A percentile compares a stretch with the other conserved stretches of the same genome.
Conservation (phyloP, 2,113 vertebrate species). For the Gracilinanus agilis region DNA sequence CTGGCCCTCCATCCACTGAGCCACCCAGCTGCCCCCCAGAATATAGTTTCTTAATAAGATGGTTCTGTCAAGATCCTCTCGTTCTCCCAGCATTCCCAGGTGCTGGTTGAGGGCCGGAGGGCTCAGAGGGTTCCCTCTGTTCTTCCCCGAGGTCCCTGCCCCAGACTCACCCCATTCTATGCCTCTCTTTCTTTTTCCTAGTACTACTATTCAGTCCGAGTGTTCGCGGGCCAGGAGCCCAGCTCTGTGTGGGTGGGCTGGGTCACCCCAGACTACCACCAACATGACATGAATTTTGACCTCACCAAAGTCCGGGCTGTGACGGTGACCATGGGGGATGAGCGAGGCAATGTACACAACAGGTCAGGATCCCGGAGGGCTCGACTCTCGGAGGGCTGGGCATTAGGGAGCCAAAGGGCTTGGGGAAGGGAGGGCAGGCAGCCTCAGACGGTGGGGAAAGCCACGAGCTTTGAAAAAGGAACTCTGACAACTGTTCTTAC, state of each 20-base stretch:
- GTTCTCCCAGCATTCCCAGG: not conserved
- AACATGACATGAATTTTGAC: constrained; percentile 92
- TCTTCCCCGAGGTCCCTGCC: no score
- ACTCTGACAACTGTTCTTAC: not conserved
- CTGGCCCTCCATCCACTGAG: no score
- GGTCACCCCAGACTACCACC: constrained; percentile 95
- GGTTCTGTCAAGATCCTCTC: not conserved
- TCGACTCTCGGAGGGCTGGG: not conserved
- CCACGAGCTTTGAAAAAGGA: not conserved
- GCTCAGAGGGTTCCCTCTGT: not conserved
- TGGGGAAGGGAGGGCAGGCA: not conserved
- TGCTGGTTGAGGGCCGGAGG: not conserved
- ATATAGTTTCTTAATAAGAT: not conserved
- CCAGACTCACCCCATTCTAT: constrained; percentile 4
- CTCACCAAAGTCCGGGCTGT: constrained; percentile 92
- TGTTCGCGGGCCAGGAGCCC: constrained; percentile 95
- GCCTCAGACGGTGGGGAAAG: not conserved
- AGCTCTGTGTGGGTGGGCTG: constrained; percentile 93
- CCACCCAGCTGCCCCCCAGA: no score
- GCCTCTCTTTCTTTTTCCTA: constrained; percentile 68
- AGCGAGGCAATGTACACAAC: constrained; percentile 94
- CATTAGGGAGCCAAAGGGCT: not conserved
- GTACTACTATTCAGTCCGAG: constrained; percentile 94
- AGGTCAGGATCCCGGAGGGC: constrained; percentile 82
- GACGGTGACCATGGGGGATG: constrained; percentile 94